These are phyloP conservation scores for Papilio demoleus DNA, from an alignment of 2,888 invertebrate species.

Conservation along the genomic window DNA sequence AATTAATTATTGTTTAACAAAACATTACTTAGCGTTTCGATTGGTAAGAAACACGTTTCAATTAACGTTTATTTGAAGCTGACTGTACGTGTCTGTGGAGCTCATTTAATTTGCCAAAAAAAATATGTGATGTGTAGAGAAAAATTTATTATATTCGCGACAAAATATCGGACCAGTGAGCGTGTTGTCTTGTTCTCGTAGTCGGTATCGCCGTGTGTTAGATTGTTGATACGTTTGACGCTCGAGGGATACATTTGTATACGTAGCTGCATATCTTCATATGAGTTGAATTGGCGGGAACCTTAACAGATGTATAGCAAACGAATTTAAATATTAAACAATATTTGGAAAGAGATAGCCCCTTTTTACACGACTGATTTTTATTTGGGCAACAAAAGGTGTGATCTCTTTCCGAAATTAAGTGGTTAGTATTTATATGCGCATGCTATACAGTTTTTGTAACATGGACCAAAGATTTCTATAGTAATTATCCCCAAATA, in stretches of 20 bases:
- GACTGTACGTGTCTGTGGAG: constrained; percentile 54
- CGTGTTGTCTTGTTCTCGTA: constrained; percentile 75
- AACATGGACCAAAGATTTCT: constrained; percentile 63
- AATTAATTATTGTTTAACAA: no score
- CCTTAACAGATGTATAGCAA: constrained; percentile 25
- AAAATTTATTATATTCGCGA: constrained; percentile 62
- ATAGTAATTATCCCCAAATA: constrained; percentile 36
- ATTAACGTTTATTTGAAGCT: constrained; percentile 43
- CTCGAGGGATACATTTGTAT: constrained; percentile 22
- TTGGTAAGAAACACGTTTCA: no score
- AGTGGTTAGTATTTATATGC: not conserved
- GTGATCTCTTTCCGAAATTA: no score
- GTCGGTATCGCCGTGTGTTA: constrained; percentile 75
- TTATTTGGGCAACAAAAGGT: no score
- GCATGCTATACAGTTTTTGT: constrained; percentile 45
- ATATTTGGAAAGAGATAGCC: no score
- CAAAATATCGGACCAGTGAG: constrained; percentile 77
- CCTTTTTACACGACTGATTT: no score
- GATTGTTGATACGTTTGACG: constrained; percentile 74
- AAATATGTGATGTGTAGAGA: constrained; percentile 75
- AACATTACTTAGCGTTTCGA: no score
- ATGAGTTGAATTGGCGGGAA: constrained; percentile 26
- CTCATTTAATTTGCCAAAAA: constrained; percentile 79
- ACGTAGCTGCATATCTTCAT: constrained; percentile 36
- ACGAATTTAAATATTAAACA: not conserved